These are phyloP conservation scores for Platorchestia sp. DNA, from an alignment of 1,140 invertebrate species.

Conservation along the genomic window DNA sequence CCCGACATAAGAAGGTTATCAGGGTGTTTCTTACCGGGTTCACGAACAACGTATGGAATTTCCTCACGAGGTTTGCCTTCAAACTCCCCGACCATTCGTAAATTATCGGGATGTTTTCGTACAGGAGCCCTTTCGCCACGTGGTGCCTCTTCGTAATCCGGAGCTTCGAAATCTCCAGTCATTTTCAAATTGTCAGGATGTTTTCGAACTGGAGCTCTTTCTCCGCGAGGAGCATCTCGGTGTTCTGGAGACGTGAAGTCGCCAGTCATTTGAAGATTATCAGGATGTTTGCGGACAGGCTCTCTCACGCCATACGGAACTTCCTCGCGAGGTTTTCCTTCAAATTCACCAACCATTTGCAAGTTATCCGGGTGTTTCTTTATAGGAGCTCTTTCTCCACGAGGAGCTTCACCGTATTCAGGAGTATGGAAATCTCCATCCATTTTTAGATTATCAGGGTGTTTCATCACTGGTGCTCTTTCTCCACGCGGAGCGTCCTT, in stretches of 20 bases:
- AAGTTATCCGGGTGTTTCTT: slow-evolving; percentile 67
- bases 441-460: slow-evolving; percentile 64
- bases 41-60: slow-evolving; percentile 69
- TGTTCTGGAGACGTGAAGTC: slow-evolving; percentile 72
- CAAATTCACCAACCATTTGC: slow-evolving; percentile 68
- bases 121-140: slow-evolving; percentile 65
- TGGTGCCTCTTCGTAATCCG: slow-evolving; percentile 60
- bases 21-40: slow-evolving; percentile 71
- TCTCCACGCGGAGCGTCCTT: slow-evolving; percentile 52
- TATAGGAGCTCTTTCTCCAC: slow-evolving; percentile 74
- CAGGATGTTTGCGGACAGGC: slow-evolving; percentile 71
- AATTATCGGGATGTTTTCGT: slow-evolving; percentile 66
- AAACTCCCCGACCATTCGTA: slow-evolving; percentile 64
- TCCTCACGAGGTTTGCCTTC: slow-evolving; percentile 60
- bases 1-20: slow-evolving; percentile 75
- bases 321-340: slow-evolving; percentile 64
- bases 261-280: slow-evolving; percentile 76
- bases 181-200: slow-evolving; percentile 75
- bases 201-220: slow-evolving; percentile 72
- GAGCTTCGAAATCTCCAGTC: slow-evolving; percentile 69
- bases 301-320: slow-evolving; percentile 68
- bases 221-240: slow-evolving; percentile 68
- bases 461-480: slow-evolving; percentile 60
- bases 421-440: slow-evolving; percentile 68
- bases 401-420: slow-evolving; percentile 63